These are phyloP conservation scores for Illadopsis cleaveri DNA, from an alignment of 2,113 vertebrate species.

Conservation along the genomic window DNA sequence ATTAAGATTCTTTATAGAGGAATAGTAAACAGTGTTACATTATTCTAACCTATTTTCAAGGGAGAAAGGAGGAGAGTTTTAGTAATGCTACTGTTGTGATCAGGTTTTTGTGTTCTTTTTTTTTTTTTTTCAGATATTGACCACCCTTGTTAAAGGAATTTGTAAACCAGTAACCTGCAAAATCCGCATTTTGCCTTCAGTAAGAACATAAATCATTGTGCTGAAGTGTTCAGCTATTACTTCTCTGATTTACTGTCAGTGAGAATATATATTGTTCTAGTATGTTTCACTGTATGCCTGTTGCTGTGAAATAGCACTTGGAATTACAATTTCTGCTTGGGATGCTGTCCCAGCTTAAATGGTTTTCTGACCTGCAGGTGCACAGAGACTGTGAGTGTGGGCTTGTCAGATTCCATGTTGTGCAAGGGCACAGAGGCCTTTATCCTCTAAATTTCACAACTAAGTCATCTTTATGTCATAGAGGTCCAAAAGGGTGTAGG, in stretches of 20 bases:
- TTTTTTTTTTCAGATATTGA: constrained; percentile 82
- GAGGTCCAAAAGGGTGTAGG: background rate
- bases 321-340: background rate
- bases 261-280: background rate
- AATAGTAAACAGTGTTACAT: background rate
- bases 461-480: background rate
- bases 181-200: constrained; percentile 91
- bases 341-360: background rate
- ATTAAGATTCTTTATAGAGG: background rate
- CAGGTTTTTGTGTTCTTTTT: background rate
- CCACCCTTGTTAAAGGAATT: constrained; percentile 85
- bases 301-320: background rate
- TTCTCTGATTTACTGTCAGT: background rate
- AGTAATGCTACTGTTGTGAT: background rate
- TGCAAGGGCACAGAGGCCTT: background rate
- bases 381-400: background rate
- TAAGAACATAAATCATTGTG: constrained; percentile 63
- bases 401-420: background rate
- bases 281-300: background rate
- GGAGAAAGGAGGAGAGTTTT: background rate
- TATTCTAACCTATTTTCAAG: background rate
- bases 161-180: constrained; percentile 93
- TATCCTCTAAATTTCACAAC: background rate
- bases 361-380: background rate
- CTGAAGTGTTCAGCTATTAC: background rate